Evolutionary conservation across 2,797 vertebrate genomes (phyloP), one percentile per base, ranked within the genome.

Genomic region (Lycodopsis pacificus): DNA sequence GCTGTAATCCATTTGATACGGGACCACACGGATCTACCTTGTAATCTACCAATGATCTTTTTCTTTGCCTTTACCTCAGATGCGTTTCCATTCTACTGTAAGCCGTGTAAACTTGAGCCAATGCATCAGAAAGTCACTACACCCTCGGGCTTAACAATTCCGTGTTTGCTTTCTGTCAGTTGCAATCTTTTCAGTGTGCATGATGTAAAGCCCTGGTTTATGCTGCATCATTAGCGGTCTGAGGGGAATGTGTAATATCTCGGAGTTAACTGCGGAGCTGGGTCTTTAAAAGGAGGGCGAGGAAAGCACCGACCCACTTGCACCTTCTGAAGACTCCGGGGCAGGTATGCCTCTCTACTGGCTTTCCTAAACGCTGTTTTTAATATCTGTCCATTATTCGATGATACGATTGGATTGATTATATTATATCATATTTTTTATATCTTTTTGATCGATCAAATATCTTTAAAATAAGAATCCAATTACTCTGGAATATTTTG

Each of bases 281-380:
- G 25, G 27, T 42, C 57, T 89, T 91, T 93, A 92, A 86, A 93
- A 87, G 49, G 57, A 67, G 34, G 2, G 14, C 27, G 44, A 66
- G 40, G 2, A 4, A 13, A 49, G 30, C 22, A 58, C 36, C 65
- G 82, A 4, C 19, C 84, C 84, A 89, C 46, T 42, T 72, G 40
- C 36, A 77, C 32, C 49, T 36, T 32, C 62, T 36, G 59, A 76
- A 20, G 65, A 81, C 64, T 22, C 7, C 4, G 10, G 13, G 13
- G 76, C 83, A 91, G 90, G 90, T 90, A 86, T 5, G 79, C 42
- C 32, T 72, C 17, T 19, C 36, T 58, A 36, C 19, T 65, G 4
- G 6, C 20, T 30, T 66, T 14, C 7, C 40, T 17, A 0, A 53
- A n/a, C 5, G 38, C 5, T 32, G 19, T 32, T 49, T 66, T 36